Evolutionary conservation across 2,797 vertebrate species (phyloP).

Genomic region (Dallia pectoralis): DNA sequence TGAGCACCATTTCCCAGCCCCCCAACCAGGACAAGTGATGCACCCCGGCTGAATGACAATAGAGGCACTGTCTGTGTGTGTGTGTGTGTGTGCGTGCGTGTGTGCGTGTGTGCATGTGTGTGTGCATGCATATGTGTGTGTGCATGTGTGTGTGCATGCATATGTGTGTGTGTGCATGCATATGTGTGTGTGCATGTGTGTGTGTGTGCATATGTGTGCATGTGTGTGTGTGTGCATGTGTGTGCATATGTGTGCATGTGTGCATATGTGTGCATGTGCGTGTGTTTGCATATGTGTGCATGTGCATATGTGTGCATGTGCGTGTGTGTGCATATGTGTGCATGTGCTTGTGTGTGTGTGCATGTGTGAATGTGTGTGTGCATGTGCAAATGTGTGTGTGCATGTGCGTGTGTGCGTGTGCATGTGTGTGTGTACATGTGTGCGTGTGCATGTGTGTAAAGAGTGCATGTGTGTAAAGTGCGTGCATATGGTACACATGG

Average conservation of each 20-base stretch:
- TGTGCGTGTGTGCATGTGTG: background rate
- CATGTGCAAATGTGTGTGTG: background rate
- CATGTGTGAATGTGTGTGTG: background rate
- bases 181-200: background rate
- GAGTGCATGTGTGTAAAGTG: too few species aligned
- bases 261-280: constrained; percentile 6
- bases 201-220: too few species aligned
- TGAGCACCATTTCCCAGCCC: constrained; percentile 21
- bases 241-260: background rate
- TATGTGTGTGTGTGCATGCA: constrained; percentile 5
- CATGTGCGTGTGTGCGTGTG: constrained; percentile 7
- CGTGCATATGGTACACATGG: background rate
- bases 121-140: background rate
- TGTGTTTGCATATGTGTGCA: too few species aligned
- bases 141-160: background rate
- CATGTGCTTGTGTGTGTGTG: background rate
- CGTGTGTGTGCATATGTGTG: background rate
- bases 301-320: background rate
- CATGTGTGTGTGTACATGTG: constrained; percentile 1
- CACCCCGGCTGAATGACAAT: background rate
- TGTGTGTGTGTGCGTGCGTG: background rate
- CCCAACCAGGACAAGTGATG: background rate
- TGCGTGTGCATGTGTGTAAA: too few species aligned
- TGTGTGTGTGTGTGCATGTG: background rate
- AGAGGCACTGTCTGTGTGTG: constrained; percentile 10